These are phyloP conservation scores for Palythoa grandis DNA, from an alignment of 92 coral and sea anemone genomes.

Conservation along the genomic window DNA sequence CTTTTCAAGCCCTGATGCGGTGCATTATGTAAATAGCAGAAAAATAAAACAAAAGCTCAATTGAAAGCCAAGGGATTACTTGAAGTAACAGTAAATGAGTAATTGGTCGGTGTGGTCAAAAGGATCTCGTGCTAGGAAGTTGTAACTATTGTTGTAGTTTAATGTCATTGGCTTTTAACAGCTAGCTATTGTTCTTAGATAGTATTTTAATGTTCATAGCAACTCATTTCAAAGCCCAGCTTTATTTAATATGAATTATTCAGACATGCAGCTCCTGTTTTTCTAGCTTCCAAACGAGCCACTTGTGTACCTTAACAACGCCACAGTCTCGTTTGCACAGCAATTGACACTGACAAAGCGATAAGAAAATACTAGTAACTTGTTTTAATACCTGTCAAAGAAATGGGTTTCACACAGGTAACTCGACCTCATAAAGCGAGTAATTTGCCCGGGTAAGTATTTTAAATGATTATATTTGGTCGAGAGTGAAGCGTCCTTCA, in stretches of 20 bases:
- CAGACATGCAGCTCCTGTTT: slow-evolving; percentile 44
- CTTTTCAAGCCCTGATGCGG: neutral
- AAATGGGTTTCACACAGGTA: slow-evolving; percentile 92
- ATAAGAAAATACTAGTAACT: slow-evolving; percentile 27
- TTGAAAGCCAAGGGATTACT: slow-evolving; percentile 31
- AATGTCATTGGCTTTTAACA: slow-evolving; percentile 38
- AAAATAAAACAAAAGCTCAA: neutral
- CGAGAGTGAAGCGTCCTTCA: neutral
- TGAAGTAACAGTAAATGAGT: neutral
- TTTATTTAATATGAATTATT: slow-evolving; percentile 55
- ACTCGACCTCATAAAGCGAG: slow-evolving; percentile 92
- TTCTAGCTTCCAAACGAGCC: slow-evolving; percentile 64
- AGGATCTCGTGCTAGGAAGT: neutral
- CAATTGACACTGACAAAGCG: slow-evolving; percentile 38
- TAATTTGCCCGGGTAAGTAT: slow-evolving; percentile 92
- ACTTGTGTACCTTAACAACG: slow-evolving; percentile 87
- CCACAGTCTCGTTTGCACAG: slow-evolving; percentile 43
- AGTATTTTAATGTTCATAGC: slow-evolving; percentile 52
- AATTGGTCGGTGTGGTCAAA: slow-evolving; percentile 7
- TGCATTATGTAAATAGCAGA: slow-evolving; percentile 32
- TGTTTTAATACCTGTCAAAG: slow-evolving; percentile 11
- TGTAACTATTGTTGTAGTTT: neutral
- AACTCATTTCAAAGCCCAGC: slow-evolving; percentile 49
- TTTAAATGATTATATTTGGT: slow-evolving; percentile 7
- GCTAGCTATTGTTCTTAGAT: slow-evolving; percentile 24